Percentiles rank a stretch among this genome's conserved stretches.
phyloP scores from a whole-genome alignment of 2,113 vertebrate genomes.

The Myanophis thanlyinensis region DNA sequence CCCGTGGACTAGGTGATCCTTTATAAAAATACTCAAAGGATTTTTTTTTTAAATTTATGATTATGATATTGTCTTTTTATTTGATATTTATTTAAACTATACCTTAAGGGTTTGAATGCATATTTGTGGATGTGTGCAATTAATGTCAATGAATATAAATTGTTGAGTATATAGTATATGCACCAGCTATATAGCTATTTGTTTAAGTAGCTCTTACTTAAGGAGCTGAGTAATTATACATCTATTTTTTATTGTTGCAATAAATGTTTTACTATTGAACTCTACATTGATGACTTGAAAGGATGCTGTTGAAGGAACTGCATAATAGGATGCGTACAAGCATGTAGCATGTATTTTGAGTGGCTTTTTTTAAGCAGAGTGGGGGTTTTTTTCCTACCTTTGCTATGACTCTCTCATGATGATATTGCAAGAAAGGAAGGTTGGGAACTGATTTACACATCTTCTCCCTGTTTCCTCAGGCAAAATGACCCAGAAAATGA shows the following conservation, averaged over 20 bases:
- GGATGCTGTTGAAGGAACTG: constrained; percentile 5
- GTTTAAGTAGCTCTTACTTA: constrained; percentile 63
- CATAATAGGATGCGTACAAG: not conserved
- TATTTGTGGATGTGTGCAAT: constrained; percentile 46
- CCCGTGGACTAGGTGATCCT: constrained; percentile 29
- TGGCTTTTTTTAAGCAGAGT: not conserved
- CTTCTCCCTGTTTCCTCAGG: not conserved
- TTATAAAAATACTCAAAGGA: constrained; percentile 6
- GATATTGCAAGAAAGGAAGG: not conserved
- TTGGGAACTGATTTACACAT: not conserved
- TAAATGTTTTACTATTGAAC: constrained; percentile 70
- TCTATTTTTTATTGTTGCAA: constrained; percentile 60
- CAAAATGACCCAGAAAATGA: not conserved
- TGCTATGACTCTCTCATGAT: not conserved
- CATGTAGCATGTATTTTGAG: constrained; percentile 4
- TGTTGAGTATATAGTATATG: constrained; percentile 55
- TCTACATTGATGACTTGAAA: constrained; percentile 62
- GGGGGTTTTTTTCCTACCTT: not conserved
- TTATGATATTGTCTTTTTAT: constrained; percentile 34
- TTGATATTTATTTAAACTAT: constrained; percentile 52
- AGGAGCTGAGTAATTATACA: constrained; percentile 61
- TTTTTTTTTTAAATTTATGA: constrained; percentile 25
- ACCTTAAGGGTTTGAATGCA: constrained; percentile 50
- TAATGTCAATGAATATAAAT: constrained; percentile 52
- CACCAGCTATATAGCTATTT: constrained; percentile 56